These are phyloP conservation scores for Strigamia transsilvanica DNA, from an alignment of 2,888 invertebrate species.

Conservation along the genomic window DNA sequence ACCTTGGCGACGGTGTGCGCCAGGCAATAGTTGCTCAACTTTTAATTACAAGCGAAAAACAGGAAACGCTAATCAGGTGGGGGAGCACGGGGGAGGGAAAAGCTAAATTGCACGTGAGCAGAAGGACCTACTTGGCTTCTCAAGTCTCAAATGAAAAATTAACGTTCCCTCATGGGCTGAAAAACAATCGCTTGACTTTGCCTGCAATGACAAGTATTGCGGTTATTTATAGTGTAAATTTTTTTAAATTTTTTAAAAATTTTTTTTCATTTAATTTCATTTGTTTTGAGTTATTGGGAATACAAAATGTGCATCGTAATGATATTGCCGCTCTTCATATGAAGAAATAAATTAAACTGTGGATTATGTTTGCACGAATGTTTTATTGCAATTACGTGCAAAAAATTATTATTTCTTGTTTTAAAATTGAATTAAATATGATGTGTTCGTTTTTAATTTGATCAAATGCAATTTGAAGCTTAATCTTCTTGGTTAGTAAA, in stretches of 20 bases:
- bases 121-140: background rate
- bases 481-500: background rate
- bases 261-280: background rate
- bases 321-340: background rate
- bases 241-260: background rate
- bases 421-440: background rate
- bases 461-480: background rate
- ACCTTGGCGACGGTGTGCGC: background rate
- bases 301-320: conserved; percentile 6
- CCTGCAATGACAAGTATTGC: background rate
- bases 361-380: background rate
- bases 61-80: conserved; percentile 37
- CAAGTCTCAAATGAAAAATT: conserved; percentile 43
- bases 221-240: background rate
- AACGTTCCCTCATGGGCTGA: conserved; percentile 10
- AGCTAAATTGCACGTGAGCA: conserved; percentile 32
- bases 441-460: background rate
- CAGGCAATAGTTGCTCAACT: conserved; percentile 29
- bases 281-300: background rate
- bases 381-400: conserved; percentile 34
- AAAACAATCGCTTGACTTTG: background rate
- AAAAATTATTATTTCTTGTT: background rate
- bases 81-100: background rate
- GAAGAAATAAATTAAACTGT: conserved; percentile 1
- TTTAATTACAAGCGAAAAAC: conserved; percentile 33